phyloP scores from a whole-genome alignment of 2,113 vertebrate genomes.

The Lagopus leucura region DNA sequence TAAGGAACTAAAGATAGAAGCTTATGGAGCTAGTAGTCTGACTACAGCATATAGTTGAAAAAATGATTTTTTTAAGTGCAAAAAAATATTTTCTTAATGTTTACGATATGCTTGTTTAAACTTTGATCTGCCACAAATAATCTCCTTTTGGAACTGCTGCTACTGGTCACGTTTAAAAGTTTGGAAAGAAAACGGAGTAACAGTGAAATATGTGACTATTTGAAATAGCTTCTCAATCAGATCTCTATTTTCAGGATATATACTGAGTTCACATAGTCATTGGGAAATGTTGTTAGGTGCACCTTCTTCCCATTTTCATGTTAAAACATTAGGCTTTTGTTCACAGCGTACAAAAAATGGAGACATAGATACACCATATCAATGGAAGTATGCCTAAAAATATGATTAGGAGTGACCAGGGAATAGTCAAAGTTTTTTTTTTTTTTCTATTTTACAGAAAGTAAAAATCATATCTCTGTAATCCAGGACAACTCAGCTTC shows the following conservation, averaged over 20 bases:
- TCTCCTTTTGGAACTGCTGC: background rate
- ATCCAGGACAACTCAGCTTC: background rate
- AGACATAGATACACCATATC: background rate
- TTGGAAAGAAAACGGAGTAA: background rate
- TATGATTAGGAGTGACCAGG: background rate
- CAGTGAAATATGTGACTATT: background rate
- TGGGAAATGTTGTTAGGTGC: background rate
- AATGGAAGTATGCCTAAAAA: background rate
- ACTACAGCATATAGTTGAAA: background rate
- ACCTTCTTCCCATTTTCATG: background rate
- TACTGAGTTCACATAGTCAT: background rate
- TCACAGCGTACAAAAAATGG: background rate
- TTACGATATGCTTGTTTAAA: background rate
- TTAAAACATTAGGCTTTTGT: background rate
- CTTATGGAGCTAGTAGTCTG: background rate
- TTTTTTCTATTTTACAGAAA: background rate
- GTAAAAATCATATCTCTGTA: background rate
- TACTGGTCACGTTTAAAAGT: background rate
- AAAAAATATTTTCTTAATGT: background rate
- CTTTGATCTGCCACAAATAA: background rate
- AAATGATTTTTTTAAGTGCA: background rate
- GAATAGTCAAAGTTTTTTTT: background rate
- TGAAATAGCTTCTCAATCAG: background rate
- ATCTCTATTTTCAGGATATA: background rate
- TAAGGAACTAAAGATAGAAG: background rate